These are phyloP conservation scores for Alloscopus bannaensis DNA, from an alignment of 2,888 invertebrate genomes.

Conservation along the genomic window DNA sequence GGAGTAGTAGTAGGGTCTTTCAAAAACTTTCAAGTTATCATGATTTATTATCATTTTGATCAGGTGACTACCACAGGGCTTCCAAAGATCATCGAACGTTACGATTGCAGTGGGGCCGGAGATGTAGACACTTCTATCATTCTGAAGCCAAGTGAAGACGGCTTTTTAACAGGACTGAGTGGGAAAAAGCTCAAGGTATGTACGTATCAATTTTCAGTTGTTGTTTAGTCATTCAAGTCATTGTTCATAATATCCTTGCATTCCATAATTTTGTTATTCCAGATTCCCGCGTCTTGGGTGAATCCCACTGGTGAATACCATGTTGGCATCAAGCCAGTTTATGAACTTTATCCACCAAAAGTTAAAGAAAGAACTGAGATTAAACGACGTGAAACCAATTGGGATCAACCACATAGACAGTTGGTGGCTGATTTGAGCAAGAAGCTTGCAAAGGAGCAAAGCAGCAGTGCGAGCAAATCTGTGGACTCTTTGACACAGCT, in stretches of 20 bases:
- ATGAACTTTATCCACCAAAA: constrained; percentile 90
- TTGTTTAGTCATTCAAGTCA: background rate
- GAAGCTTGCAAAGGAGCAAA: constrained; percentile 61
- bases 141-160: constrained; percentile 82
- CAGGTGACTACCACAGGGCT: constrained; percentile 92
- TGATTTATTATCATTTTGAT: background rate
- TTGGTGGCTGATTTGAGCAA: constrained; percentile 85
- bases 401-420: constrained; percentile 89
- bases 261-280: constrained; percentile 68
- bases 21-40: background rate
- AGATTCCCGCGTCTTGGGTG: constrained; percentile 88
- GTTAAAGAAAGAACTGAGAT: constrained; percentile 88
- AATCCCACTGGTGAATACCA: constrained; percentile 91
- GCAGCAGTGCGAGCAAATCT: constrained; percentile 43
- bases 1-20: background rate
- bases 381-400: constrained; percentile 86
- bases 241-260: background rate
- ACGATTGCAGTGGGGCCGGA: constrained; percentile 97
- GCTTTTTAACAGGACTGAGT: constrained; percentile 85
- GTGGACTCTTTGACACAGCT: constrained; percentile 76
- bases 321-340: constrained; percentile 90
- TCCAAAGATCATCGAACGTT: constrained; percentile 94
- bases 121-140: constrained; percentile 94
- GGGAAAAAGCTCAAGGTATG: constrained; percentile 91
- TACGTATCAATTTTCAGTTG: background rate